Percentiles rank a stretch among this genome's conserved stretches.
Evolutionary conservation across 2,888 invertebrate genomes (phyloP).

Genomic region (Aricia artaxerxes): DNA sequence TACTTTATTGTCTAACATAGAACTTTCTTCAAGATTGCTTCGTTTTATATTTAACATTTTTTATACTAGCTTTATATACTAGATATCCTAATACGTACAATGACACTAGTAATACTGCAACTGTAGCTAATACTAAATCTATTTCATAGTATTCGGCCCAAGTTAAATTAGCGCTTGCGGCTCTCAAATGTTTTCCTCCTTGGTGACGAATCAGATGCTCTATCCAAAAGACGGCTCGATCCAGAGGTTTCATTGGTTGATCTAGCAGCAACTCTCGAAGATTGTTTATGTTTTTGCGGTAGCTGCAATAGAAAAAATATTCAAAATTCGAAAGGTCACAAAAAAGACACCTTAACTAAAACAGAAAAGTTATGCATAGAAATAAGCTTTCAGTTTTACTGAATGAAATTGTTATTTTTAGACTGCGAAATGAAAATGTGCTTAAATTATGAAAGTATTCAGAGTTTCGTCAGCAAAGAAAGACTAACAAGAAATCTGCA

Average conservation of each 20-base stretch:
- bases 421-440: no score
- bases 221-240: conserved; percentile 43
- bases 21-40: background rate
- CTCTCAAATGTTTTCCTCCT: conserved; percentile 38
- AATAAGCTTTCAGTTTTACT: background rate
- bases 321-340: no score
- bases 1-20: no score
- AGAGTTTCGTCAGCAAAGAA: no score
- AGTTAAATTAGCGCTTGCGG: conserved; percentile 37
- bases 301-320: conserved; percentile 37
- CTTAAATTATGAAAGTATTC: no score
- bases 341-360: background rate
- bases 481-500: no score
- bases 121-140: conserved; percentile 29
- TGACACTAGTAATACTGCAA: background rate
- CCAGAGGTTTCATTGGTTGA: conserved; percentile 37
- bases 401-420: background rate
- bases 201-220: conserved; percentile 41
- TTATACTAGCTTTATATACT: background rate
- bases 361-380: background rate
- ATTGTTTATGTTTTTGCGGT: conserved; percentile 37
- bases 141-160: conserved; percentile 38
- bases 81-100: background rate
- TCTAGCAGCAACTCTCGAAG: conserved; percentile 38
- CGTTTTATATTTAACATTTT: background rate